Evolutionary conservation across 2,888 invertebrate species (phyloP), one percentile per base, ranked within the genome.

Genomic region (Pyrrhosoma nymphula): DNA sequence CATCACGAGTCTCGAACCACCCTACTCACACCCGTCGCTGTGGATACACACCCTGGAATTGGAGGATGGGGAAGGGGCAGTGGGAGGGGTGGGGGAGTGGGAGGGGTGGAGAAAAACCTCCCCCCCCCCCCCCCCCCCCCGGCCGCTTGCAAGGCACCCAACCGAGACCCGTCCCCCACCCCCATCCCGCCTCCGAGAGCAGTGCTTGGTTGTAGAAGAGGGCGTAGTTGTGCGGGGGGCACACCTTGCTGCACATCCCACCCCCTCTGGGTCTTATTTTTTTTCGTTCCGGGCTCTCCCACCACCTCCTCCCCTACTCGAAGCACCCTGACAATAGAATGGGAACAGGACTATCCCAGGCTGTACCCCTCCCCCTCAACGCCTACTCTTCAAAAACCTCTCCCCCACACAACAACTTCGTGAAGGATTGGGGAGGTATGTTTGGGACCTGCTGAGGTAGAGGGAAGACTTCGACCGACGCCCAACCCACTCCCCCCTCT

Each of bases 251-350:
- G 69, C 69, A 63, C 69, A 39, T 93, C 26, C 60, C 91, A 6
- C 89, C 18, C 88, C 23, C 60, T 20, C 12, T 14, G 3, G 20
- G 16, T 0, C 12, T 60, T 60, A 8, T 10, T 88, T 26, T 20
- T 16, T 60, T 60, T 60, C 60, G 60, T 16, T 16, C 20, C 20
- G 60, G 60, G 88, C 30, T 39, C 30, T 88, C 18, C 90, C 90
- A 14, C 47, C 47, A 30, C 47, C 89, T 35, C 14, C 35, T 14
- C 0, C 3, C 82, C 35, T 82, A 35, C 14, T 14, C 47, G 93
- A 35, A 56, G 30, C 75, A 69, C 93, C 69, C 93, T 93, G 63
- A 93, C 69, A 93, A 93, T 93, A 75, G 60, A 69, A 91, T 91
- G 91, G 93, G 91, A 39, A 14, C 2, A 23, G 75, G 12, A 75